Conservation (phyloP, 2,113 vertebrate genomes). For the Pao palembangensis region DNA sequence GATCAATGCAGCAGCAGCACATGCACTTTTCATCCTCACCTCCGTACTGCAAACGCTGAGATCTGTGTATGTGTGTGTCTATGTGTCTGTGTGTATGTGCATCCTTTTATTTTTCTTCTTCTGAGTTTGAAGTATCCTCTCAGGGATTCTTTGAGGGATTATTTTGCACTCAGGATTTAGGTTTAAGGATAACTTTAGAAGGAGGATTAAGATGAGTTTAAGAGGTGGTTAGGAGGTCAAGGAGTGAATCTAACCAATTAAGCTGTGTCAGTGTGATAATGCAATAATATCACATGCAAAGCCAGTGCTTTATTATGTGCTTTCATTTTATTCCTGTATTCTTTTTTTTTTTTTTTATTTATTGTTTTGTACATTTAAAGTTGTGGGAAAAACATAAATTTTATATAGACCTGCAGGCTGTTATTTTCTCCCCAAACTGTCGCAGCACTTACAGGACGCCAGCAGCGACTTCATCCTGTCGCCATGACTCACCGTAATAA, state of each 20-base stretch:
- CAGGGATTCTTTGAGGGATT: constrained; percentile 39
- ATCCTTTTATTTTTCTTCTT: constrained; percentile 22
- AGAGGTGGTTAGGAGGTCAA: constrained; percentile 36
- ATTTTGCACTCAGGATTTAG: constrained; percentile 35
- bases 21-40: constrained; percentile 44
- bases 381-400: not conserved
- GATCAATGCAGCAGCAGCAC: constrained; percentile 40
- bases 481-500: too few species aligned
- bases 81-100: not conserved
- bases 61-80: not conserved
- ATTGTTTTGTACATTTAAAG: not conserved
- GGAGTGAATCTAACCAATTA: constrained; percentile 43
- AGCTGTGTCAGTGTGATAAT: not conserved
- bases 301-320: not conserved
- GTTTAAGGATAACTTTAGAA: constrained; percentile 47
- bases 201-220: constrained; percentile 45
- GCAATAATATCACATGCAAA: constrained; percentile 1
- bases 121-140: constrained; percentile 22
- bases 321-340: constrained; percentile 24
- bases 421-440: constrained; percentile 46
- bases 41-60: constrained; percentile 29
- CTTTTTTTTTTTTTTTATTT: constrained; percentile 42
- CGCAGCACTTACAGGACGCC: constrained; percentile 44
- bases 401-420: not conserved
- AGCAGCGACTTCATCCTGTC: too few species aligned